A percentile compares a stretch with the other conserved stretches of the same genome.
Conservation (phyloP, 2,113 vertebrate genomes). For the Centropus unirufus region DNA sequence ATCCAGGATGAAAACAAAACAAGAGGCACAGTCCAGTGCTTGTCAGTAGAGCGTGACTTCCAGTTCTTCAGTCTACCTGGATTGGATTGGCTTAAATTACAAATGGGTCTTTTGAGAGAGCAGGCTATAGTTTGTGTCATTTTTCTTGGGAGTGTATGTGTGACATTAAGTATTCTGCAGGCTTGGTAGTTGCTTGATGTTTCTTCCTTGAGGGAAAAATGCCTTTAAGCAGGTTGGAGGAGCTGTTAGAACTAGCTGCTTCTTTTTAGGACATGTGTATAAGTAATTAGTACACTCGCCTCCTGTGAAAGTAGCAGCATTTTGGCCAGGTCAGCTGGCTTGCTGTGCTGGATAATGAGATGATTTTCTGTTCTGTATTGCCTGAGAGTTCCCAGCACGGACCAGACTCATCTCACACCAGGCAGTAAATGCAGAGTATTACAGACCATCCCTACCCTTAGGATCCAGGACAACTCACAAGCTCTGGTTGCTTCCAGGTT, state of each 20-base stretch:
- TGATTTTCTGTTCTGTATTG: neutral
- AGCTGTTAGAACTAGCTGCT: neutral
- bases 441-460: neutral
- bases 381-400: neutral
- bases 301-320: neutral
- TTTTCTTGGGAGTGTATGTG: neutral
- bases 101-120: neutral
- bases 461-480: neutral
- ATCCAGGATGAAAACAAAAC: neutral
- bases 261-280: neutral
- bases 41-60: neutral
- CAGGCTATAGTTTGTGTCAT: neutral
- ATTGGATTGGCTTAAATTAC: neutral
- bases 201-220: neutral
- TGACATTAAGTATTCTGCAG: neutral
- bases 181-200: neutral
- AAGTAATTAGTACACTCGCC: neutral
- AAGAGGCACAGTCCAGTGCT: neutral
- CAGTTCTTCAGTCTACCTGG: neutral
- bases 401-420: fast-evolving
- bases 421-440: too few relatives aligned
- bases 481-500: neutral
- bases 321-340: neutral
- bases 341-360: neutral
- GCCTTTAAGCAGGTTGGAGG: neutral